A percentile compares a stretch with the other conserved stretches of the same genome.
These are phyloP conservation scores for Fregata magnificens DNA, from an alignment of 2,113 vertebrate genomes.

Conservation along the genomic window DNA sequence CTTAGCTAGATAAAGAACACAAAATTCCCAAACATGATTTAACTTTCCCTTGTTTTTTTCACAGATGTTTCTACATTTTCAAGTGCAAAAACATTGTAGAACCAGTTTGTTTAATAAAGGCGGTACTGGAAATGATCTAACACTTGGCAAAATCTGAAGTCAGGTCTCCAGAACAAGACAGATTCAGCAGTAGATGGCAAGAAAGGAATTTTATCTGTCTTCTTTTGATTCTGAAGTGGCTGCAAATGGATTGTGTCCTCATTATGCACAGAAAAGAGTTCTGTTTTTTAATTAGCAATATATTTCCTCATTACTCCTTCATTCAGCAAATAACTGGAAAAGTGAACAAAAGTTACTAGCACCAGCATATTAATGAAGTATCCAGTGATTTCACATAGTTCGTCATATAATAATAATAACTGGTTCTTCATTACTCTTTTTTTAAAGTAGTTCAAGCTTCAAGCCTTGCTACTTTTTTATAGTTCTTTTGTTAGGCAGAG, in stretches of 20 bases:
- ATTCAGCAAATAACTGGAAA: background rate
- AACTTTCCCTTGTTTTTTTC: background rate
- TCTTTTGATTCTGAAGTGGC: background rate
- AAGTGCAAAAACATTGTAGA: background rate
- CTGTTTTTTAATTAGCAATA: background rate
- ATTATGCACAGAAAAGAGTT: background rate
- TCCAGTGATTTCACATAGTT: background rate
- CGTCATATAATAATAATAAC: background rate
- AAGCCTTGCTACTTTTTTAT: background rate
- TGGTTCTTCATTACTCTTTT: fast-evolving
- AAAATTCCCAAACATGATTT: background rate
- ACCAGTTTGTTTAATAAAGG: background rate
- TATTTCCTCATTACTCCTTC: background rate
- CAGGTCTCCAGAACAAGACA: background rate
- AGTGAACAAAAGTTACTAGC: background rate
- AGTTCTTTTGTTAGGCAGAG: background rate
- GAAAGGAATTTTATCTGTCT: background rate
- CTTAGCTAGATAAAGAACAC: background rate
- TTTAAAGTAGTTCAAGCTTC: background rate
- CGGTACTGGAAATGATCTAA: background rate
- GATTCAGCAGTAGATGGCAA: background rate
- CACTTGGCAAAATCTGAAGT: background rate
- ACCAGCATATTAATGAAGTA: background rate
- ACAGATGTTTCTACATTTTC: background rate
- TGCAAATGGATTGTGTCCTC: background rate